These are phyloP conservation scores for Lethrus apterus DNA, from an alignment of 1,140 invertebrate genomes.

Conservation along the genomic window DNA sequence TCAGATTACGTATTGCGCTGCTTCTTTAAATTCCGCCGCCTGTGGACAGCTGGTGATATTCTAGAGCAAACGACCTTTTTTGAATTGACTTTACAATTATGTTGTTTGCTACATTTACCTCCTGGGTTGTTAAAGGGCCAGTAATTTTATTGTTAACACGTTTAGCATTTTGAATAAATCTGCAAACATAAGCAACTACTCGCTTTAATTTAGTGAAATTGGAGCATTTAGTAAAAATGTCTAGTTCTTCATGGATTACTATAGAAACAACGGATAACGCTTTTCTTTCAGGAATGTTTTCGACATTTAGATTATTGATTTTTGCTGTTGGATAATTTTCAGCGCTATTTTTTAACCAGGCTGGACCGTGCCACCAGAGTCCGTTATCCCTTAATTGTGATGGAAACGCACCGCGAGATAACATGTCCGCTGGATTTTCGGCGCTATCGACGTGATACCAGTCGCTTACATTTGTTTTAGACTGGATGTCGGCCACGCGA, in stretches of 20 bases:
- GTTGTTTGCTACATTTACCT: neutral
- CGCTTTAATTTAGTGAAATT: neutral
- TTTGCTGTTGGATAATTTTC: neutral
- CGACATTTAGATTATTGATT: neutral
- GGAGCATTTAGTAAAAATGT: neutral
- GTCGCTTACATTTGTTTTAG: slow-evolving; percentile 2
- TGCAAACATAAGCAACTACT: slow-evolving; percentile 2
- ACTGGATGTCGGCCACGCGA: slow-evolving; percentile 24
- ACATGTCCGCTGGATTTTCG: slow-evolving; percentile 27
- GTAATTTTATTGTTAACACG: neutral
- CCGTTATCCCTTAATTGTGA: slow-evolving; percentile 12
- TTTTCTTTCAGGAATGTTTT: too few species aligned
- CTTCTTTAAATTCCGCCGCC: neutral
- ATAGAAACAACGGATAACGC: too few species aligned
- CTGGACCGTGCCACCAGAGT: slow-evolving; percentile 30
- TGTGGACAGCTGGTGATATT: neutral
- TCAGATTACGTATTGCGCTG: neutral
- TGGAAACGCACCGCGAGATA: slow-evolving; percentile 21
- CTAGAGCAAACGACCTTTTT: neutral
- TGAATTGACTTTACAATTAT: neutral
- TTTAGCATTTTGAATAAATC: slow-evolving; percentile 2
- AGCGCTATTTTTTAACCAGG: neutral
- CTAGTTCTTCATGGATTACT: slow-evolving; percentile 2
- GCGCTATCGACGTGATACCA: slow-evolving; percentile 20
- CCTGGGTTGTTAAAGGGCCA: neutral